Conservation (phyloP, 2,888 invertebrate genomes). For the Sericinus montela region DNA sequence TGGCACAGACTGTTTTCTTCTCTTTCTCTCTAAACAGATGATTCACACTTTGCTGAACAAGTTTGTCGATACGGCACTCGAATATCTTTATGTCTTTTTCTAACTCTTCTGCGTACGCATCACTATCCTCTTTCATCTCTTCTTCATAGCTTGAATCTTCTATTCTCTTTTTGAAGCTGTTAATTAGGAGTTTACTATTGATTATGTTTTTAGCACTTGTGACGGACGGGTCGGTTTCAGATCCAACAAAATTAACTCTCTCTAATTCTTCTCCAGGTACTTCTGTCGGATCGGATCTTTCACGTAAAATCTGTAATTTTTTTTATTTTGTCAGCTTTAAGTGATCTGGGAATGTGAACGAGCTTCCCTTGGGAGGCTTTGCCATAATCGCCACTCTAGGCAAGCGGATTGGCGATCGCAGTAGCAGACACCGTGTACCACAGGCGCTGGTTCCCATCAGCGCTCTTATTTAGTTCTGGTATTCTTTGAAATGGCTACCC, state of each 20-base stretch:
- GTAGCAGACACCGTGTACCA: no score
- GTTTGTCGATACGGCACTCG: slow-evolving; percentile 62
- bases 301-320: slow-evolving; percentile 23
- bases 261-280: slow-evolving; percentile 38
- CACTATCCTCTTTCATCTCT: slow-evolving; percentile 17
- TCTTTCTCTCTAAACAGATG: slow-evolving; percentile 54
- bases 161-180: slow-evolving; percentile 6
- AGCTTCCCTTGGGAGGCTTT: no score
- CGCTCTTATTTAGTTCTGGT: no score
- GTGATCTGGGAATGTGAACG: no score
- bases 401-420: no score
- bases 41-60: slow-evolving; percentile 65
- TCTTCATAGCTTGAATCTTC: slow-evolving; percentile 34
- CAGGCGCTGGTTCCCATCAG: no score
- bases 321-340: no score
- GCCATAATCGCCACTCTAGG: no score
- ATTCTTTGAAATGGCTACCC: no score
- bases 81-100: slow-evolving; percentile 42
- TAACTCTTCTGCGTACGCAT: slow-evolving; percentile 12
- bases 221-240: slow-evolving; percentile 15
- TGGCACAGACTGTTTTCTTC: slow-evolving; percentile 54
- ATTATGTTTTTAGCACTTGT: slow-evolving; percentile 9
- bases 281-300: slow-evolving; percentile 45
- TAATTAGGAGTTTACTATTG: slow-evolving; percentile 32
- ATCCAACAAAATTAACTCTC: slow-evolving; percentile 21